Evolutionary conservation across 1,140 invertebrate genomes (phyloP), one percentile per base, ranked within the genome.

Genomic region (Brachionus angularis): DNA sequence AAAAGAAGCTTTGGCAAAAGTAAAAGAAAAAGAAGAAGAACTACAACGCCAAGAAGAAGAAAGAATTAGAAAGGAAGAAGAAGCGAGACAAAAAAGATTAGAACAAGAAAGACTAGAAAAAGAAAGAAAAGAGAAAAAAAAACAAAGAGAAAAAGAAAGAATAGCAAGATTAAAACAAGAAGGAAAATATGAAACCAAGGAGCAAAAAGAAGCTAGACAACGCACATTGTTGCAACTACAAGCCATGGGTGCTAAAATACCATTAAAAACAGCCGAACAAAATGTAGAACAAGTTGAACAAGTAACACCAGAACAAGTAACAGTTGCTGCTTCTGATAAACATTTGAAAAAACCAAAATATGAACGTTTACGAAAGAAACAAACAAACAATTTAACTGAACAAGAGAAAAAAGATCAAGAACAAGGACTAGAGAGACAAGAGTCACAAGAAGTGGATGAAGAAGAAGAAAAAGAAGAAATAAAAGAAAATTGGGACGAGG

Each of bases 61-160:
- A 77, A 84, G 86, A 62, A 76, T 86, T 23, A 82, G 86, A 73
- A 84, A 82, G 73, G 88, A 92, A 79, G 89, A 93, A 79, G 76
- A 78, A 61, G 76, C 77, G 53, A 74, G 72, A 42, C 34, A 72
- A 52, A n/a, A 33, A 50, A 64, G 74, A 50, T 49, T 67, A 64
- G 58, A 70, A 50, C 52, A 82, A 79, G 77, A 77, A 77, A 72
- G 75, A 31, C 21, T 77, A 18, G 78, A 93, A 92, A 80, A 81
- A 72, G 78, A 84, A 75, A 85, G 86, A 61, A 94, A 93, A 78
- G 89, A 93, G 75, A 87, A 86, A 73, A 93, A 92, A 77, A 98
- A 96, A 77, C 86, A 91, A 75, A 94, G 93, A 77, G 92, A 96
- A 83, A 96, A 96, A 75, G 92, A 96, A 77, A 86, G 89, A 71